Base-by-base conservation (phyloP, 1,140 invertebrate species). In the Mycetomoellerius zeteki region DNA sequence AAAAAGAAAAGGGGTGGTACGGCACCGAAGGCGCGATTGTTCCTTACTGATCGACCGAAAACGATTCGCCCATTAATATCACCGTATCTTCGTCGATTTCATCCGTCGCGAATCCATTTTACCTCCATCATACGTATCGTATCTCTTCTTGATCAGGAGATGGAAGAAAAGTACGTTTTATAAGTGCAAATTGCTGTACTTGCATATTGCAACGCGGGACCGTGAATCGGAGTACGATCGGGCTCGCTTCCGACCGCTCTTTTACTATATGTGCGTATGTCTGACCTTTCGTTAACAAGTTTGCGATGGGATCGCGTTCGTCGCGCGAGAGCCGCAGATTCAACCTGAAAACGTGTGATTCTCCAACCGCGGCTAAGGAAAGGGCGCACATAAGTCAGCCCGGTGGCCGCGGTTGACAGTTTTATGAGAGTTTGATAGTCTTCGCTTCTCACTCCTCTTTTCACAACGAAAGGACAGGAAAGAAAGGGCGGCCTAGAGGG, bases 391-490 rank as follows among this genome's bases (percentile, higher is more conserved):
- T 95, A 95, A 95, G 94, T 95, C 95, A 95, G 87, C 91, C 88
- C 89, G 91, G 91, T 94, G 94, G 92, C 88, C 93, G 92, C 92
- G 94, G 93, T 93, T 95, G 95, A 95, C 95, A 95, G 95, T 95
- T 95, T 95, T 95, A 95, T 95, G 95, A 95, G 95, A 95, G 94
- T 95, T 95, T 95, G 95, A 95, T 95, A 95, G 95, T 94, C 94
- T 93, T 90, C 88, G 88, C 89, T 89, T 88, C 89, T 80, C 43
- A 65, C 84, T 69, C 89, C 90, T 84, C 84, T 73, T 80, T 85
- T 82, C 69, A 86, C 86, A 78, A 58, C 76, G 47, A 84, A 82
- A 72, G 85, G 77, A 82, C 85, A 81, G 54, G 91, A 92, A 90
- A 91, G 91, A 91, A 87, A 81, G 82, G 85, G 87, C 19, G 27